Evolutionary conservation across 2,888 invertebrate genomes (phyloP).

Genomic region (Epistrophella euchroma): DNA sequence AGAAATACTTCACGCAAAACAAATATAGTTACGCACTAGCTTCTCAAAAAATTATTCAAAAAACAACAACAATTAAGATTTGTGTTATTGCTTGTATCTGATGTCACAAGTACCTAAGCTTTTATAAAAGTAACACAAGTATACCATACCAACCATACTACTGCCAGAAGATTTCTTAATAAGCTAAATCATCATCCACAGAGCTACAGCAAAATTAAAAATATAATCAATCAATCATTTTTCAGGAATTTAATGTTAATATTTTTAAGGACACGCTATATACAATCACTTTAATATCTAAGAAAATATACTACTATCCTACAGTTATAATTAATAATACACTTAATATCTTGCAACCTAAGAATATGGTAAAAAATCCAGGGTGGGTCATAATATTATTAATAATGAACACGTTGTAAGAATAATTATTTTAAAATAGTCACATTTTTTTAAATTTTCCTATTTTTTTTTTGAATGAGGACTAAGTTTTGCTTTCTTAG

Average conservation of each 20-base stretch:
- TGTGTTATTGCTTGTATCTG: slow-evolving; percentile 72
- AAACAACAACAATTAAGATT: slow-evolving; percentile 36
- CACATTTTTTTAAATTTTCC: not conserved
- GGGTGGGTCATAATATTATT: slow-evolving; percentile 32
- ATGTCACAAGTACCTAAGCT: slow-evolving; percentile 64
- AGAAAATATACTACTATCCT: not conserved
- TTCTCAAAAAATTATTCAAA: slow-evolving; percentile 26
- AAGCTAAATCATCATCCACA: slow-evolving; percentile 79
- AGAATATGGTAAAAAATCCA: not conserved
- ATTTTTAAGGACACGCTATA: slow-evolving; percentile 69
- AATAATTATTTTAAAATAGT: not conserved
- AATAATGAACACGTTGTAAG: slow-evolving; percentile 7
- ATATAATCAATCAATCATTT: slow-evolving; percentile 39
- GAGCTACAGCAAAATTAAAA: slow-evolving; percentile 62
- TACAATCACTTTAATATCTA: slow-evolving; percentile 28
- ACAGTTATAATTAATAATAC: slow-evolving; percentile 30
- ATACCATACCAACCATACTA: slow-evolving; percentile 84
- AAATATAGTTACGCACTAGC: slow-evolving; percentile 75
- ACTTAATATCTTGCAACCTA: slow-evolving; percentile 44
- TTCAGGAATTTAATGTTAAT: slow-evolving; percentile 67
- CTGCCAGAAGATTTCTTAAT: slow-evolving; percentile 84
- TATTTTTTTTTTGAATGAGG: too few species aligned
- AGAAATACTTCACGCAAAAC: slow-evolving; percentile 66
- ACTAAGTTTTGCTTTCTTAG: too few species aligned
- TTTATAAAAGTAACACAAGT: slow-evolving; percentile 74